Evolutionary conservation across 2,888 invertebrate species (phyloP), one percentile per base, ranked within the genome.

Genomic region (Mellilla xanthometata): DNA sequence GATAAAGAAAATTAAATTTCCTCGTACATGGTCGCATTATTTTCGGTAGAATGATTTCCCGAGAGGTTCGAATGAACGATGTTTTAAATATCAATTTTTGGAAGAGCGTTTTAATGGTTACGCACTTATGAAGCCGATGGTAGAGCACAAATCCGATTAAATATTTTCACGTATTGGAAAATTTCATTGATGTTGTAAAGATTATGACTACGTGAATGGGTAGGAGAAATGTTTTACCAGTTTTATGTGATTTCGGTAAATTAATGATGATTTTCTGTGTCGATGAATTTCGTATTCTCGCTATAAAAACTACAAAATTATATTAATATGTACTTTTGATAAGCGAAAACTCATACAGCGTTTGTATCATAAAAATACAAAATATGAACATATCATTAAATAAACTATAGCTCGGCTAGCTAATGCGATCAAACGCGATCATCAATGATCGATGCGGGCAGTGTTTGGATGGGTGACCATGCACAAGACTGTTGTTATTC

Each of bases 31-130:
- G 58, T 58, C 54, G 48, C 58, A 59, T 60, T 60, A 62, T 59
- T 62, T 53, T 61, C 54, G 55, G 62, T 62, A 64, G 61, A 74
- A 64, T 79, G 79, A 85, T 85, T 84, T 85, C 83, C 83, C 82
- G 10, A 9, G 28, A 28, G 40, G 29, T 38, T 43, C 43, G 35
- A 40, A 1, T 19, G 15, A 19, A 19, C 15, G 15, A 19, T 19
- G 15, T 35, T 43, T 54, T 51, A 51, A 51, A 54, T 52, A 52
- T 43, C 46, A 46, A 54, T 49, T 47, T 52, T 43, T 46, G 38
- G 46, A 9, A 39, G 23, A 12, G 39, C 12, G 28, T 22, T 5
- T 29, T 39, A 35, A 46, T 39, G 30, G 28, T 6, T 33, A 34
- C 23, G 12, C 11, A 30, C 36, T 24, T 28, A 11, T 11, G n/a